phyloP scores from a whole-genome alignment of 1,140 invertebrate species.

The Sinonovacula constricta region DNA sequence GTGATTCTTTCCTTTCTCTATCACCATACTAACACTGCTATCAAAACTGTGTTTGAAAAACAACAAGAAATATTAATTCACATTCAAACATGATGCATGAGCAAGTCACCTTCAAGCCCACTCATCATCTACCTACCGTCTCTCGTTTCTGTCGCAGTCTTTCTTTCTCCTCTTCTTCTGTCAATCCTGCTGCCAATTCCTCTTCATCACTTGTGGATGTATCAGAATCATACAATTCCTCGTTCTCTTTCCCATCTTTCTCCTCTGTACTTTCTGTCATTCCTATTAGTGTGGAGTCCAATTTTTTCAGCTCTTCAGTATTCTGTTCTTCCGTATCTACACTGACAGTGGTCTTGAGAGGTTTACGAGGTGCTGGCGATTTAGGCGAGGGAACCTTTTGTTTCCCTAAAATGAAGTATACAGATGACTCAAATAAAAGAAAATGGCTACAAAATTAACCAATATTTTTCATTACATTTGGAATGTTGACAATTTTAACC shows the following conservation, averaged over 20 bases:
- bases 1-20: too few species aligned
- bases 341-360: constrained; percentile 1
- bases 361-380: constrained; percentile 23
- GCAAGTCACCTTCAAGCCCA: background rate
- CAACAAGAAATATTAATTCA: too few species aligned
- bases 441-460: too few species aligned
- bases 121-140: constrained; percentile 56
- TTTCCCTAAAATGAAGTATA: too few species aligned
- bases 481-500: too few species aligned
- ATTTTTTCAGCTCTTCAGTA: background rate
- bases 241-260: constrained; percentile 78
- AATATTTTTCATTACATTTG: too few species aligned
- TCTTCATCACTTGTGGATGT: constrained; percentile 73
- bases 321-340: background rate
- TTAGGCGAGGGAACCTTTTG: constrained; percentile 32
- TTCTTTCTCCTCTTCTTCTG: constrained; percentile 76
- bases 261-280: constrained; percentile 11
- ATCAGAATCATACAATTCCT: constrained; percentile 78
- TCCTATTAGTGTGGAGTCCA: background rate
- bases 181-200: constrained; percentile 72
- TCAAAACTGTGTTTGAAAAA: too few species aligned
- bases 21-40: too few species aligned
- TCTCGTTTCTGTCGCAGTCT: constrained; percentile 68
- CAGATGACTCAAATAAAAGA: too few species aligned
- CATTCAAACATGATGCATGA: too few species aligned